phyloP scores from a whole-genome alignment of 2,888 invertebrate genomes.

The Drosophila seclusa region DNA sequence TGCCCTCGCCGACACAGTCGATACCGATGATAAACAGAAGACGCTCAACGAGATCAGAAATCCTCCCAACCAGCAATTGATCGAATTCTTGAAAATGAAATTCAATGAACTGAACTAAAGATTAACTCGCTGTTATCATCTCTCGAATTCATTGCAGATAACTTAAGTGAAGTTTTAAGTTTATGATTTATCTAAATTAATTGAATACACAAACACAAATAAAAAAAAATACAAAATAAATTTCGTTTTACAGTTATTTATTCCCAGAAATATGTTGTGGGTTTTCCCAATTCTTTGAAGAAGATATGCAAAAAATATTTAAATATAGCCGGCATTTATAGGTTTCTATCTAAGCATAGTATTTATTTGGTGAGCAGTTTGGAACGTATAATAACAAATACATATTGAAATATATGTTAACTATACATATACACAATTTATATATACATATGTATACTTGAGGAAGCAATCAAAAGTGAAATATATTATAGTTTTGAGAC shows the following conservation, averaged over 20 bases:
- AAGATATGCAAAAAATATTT: background rate
- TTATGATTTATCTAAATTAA: constrained; percentile 14
- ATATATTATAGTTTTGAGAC: background rate
- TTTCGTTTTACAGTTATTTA: background rate
- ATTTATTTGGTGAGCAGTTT: background rate
- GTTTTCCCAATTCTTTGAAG: background rate
- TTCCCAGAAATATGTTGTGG: background rate
- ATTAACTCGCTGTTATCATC: background rate
- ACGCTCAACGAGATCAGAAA: constrained; percentile 65
- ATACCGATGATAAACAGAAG: constrained; percentile 70
- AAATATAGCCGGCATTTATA: background rate
- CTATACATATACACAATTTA: background rate
- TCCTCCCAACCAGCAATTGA: constrained; percentile 59
- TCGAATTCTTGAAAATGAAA: constrained; percentile 68
- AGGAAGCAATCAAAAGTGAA: background rate
- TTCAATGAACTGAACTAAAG: constrained; percentile 63
- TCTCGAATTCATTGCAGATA: background rate
- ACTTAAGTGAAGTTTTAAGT: constrained; percentile 36
- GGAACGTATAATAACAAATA: background rate
- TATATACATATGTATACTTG: background rate
- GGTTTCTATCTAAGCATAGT: background rate
- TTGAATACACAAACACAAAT: constrained; percentile 16
- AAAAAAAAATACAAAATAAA: background rate
- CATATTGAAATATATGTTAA: background rate
- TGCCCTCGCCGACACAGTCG: constrained; percentile 53